Percentiles rank a stretch among this genome's conserved stretches.
phyloP scores from a whole-genome alignment of 1,140 invertebrate species.

The Monochamus saltuarius region DNA sequence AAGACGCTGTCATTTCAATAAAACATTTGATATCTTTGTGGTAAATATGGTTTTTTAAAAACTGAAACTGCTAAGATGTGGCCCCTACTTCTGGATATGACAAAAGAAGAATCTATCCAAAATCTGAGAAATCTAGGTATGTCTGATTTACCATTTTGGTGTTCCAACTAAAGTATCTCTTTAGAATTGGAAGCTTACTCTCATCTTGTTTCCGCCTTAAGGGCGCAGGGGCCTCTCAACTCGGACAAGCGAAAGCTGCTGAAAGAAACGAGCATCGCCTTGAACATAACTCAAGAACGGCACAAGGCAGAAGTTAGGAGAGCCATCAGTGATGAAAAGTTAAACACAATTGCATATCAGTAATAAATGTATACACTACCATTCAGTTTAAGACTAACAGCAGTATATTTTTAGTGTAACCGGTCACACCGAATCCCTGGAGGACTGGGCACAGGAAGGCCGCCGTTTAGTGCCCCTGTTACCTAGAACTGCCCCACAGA shows the following conservation, averaged over 20 bases:
- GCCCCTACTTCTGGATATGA: slow-evolving; percentile 73
- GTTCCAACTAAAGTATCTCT: neutral
- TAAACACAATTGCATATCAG: slow-evolving; percentile 85
- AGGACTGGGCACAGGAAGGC: slow-evolving; percentile 86
- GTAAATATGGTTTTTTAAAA: too few relatives aligned
- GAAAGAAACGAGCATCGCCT: slow-evolving; percentile 74
- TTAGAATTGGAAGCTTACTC: slow-evolving; percentile 87
- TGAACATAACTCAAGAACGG: slow-evolving; percentile 86
- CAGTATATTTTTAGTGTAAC: slow-evolving; percentile 62
- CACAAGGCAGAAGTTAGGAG: slow-evolving; percentile 87
- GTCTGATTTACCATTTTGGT: slow-evolving; percentile 6
- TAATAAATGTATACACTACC: slow-evolving; percentile 54
- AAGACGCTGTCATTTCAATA: slow-evolving; percentile 3
- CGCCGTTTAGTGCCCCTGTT: slow-evolving; percentile 77
- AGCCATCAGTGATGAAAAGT: slow-evolving; percentile 87
- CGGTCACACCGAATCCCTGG: slow-evolving; percentile 71
- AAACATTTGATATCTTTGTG: too few relatives aligned
- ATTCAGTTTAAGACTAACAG: neutral
- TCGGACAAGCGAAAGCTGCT: slow-evolving; percentile 82
- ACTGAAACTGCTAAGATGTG: slow-evolving; percentile 58
- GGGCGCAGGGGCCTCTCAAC: slow-evolving; percentile 86
- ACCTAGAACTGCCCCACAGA: slow-evolving; percentile 77
- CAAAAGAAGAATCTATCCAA: slow-evolving; percentile 81
- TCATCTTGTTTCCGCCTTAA: slow-evolving; percentile 81
- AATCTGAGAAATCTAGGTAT: slow-evolving; percentile 81